A percentile compares a stretch with the other conserved stretches of the same genome.
phyloP scores from a whole-genome alignment of 2,888 invertebrate genomes.

The Venusia cambrica region DNA sequence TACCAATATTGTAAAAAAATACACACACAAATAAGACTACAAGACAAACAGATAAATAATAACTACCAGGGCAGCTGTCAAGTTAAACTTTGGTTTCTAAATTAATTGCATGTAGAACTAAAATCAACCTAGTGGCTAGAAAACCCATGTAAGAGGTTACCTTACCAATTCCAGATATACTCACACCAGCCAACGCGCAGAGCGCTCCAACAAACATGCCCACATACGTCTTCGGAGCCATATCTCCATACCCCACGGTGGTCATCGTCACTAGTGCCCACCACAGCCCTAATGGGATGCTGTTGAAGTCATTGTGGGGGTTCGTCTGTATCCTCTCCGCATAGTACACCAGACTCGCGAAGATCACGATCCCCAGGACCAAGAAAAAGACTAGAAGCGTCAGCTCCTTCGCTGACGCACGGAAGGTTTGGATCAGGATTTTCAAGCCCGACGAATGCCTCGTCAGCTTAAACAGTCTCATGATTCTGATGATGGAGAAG shows the following conservation, averaged over 20 bases:
- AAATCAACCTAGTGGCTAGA: too few species aligned
- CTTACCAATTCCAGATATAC: constrained; percentile 35
- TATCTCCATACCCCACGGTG: constrained; percentile 98
- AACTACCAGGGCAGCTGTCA: too few species aligned
- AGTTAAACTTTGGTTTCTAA: too few species aligned
- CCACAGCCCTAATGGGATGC: constrained; percentile 98
- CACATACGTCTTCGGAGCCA: constrained; percentile 98
- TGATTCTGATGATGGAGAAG: constrained; percentile 98
- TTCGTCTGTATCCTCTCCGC: constrained; percentile 97
- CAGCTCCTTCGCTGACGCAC: constrained; percentile 98
- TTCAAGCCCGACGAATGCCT: constrained; percentile 98
- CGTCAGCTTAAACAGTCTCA: constrained; percentile 98
- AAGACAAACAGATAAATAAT: too few species aligned
- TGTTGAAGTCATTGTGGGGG: constrained; percentile 98
- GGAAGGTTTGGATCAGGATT: constrained; percentile 98
- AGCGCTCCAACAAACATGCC: constrained; percentile 99
- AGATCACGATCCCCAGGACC: constrained; percentile 98
- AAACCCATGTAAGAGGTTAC: too few species aligned
- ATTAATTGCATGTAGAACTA: too few species aligned
- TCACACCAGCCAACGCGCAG: constrained; percentile 98
- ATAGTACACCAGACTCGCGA: constrained; percentile 98
- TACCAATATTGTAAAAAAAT: too few species aligned
- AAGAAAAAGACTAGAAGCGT: constrained; percentile 98
- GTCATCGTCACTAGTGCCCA: constrained; percentile 99
- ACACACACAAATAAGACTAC: too few species aligned